These are phyloP conservation scores for Mastacembelus armatus DNA, from an alignment of 2,797 vertebrate genomes.

Conservation along the genomic window DNA sequence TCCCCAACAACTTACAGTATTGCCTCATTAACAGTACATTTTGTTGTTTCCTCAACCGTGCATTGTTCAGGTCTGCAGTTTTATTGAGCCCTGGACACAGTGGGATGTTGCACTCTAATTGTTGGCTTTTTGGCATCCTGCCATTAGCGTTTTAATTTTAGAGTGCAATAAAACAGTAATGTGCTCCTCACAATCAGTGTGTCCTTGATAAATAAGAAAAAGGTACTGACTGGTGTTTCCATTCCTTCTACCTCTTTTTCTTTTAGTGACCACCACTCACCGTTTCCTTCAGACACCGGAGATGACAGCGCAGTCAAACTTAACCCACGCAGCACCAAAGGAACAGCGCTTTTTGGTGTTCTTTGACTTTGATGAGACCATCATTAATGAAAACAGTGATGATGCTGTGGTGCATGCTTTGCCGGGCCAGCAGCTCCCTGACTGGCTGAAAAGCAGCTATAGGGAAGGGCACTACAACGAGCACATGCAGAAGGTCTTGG, in stretches of 20 bases:
- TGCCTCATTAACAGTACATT: conserved; percentile 37
- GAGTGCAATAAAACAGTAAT: neutral
- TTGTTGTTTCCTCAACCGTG: conserved; percentile 8
- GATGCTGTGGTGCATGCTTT: conserved; percentile 84
- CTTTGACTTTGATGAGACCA: conserved; percentile 96
- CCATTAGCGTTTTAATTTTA: conserved; percentile 19
- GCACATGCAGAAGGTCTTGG: conserved; percentile 88
- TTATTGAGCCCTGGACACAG: conserved; percentile 12
- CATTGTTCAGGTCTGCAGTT: neutral
- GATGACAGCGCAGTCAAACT: conserved; percentile 70
- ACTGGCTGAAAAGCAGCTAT: conserved; percentile 83
- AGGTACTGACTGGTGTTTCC: neutral
- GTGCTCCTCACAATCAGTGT: neutral
- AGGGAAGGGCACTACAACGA: conserved; percentile 89
- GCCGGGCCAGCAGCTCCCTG: conserved; percentile 86
- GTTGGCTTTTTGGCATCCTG: conserved; percentile 1
- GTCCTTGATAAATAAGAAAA: conserved; percentile 2
- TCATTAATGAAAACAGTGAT: conserved; percentile 92
- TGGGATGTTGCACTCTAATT: conserved; percentile 20
- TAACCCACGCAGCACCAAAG: neutral
- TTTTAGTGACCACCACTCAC: conserved; percentile 36
- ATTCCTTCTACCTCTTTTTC: conserved; percentile 23
- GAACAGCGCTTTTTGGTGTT: conserved; percentile 85
- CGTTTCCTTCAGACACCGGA: conserved; percentile 26
- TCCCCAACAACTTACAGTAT: conserved; percentile 12